Conservation (phyloP, 2,797 vertebrate genomes). For the Botia almorhae region DNA sequence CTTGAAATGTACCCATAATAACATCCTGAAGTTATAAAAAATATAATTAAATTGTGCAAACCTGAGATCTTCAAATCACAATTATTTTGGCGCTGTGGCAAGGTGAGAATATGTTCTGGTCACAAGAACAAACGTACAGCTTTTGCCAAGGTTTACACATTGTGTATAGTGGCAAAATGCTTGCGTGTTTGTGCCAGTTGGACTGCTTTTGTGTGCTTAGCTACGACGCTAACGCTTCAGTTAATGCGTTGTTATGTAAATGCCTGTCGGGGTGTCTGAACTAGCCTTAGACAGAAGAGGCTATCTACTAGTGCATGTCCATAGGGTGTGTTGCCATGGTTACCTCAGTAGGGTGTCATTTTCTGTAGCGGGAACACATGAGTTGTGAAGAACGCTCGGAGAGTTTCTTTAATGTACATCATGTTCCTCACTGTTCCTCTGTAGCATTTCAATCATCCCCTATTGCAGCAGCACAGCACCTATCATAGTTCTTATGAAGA, state of each 20-base stretch:
- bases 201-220: background rate
- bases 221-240: background rate
- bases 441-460: slow-evolving; percentile 45
- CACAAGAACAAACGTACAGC: slow-evolving; percentile 3
- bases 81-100: slow-evolving; percentile 23
- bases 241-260: slow-evolving; percentile 27
- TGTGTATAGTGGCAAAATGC: slow-evolving; percentile 14
- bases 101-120: slow-evolving; percentile 28
- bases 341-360: slow-evolving; percentile 50
- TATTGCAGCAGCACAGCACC: slow-evolving; percentile 35
- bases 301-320: slow-evolving; percentile 48
- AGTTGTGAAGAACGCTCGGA: slow-evolving; percentile 11
- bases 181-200: slow-evolving; percentile 14
- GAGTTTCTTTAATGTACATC: slow-evolving; percentile 28
- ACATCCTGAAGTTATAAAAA: background rate
- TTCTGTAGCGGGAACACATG: slow-evolving; percentile 48
- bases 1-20: too few relatives aligned
- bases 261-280: slow-evolving; percentile 23
- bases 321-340: slow-evolving; percentile 60
- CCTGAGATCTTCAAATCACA: background rate
- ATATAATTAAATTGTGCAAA: slow-evolving; percentile 14
- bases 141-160: slow-evolving; percentile 12
- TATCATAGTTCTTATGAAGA: slow-evolving; percentile 52
- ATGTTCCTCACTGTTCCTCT: slow-evolving; percentile 29
- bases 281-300: slow-evolving; percentile 26